phyloP scores from a whole-genome alignment of 1,140 invertebrate genomes.

The Zaprionus inermis region DNA sequence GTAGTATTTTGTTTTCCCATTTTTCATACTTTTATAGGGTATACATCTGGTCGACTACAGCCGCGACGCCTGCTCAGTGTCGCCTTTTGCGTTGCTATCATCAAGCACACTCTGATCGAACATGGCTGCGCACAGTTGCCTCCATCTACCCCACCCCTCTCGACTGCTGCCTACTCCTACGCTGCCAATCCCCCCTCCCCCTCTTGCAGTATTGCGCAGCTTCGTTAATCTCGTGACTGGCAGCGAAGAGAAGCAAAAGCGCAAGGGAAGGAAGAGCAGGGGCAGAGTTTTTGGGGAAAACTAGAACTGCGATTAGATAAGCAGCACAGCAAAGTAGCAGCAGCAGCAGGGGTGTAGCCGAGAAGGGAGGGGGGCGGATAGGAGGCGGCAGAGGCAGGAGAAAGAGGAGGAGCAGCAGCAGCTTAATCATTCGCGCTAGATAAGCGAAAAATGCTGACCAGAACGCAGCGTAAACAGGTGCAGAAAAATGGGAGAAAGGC shows the following conservation, averaged over 20 bases:
- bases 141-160: too few species aligned
- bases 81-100: too few species aligned
- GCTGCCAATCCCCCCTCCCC: not conserved
- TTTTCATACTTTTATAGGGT: too few species aligned
- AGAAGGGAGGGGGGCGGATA: not conserved
- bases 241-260: too few species aligned
- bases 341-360: conserved; percentile 9
- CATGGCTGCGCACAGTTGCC: too few species aligned
- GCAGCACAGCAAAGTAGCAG: conserved; percentile 63
- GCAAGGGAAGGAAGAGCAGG: not conserved
- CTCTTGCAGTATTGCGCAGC: conserved; percentile 35
- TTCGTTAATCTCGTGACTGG: conserved; percentile 49
- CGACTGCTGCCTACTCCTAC: too few species aligned
- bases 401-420: conserved; percentile 19
- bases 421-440: conserved; percentile 63
- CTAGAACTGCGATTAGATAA: conserved; percentile 62
- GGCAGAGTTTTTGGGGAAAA: not conserved
- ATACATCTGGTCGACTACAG: too few species aligned
- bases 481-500: not conserved
- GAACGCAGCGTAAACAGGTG: not conserved
- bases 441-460: conserved; percentile 50
- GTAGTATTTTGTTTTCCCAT: too few species aligned
- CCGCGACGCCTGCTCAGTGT: too few species aligned
- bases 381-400: not conserved
- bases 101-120: too few species aligned